These are phyloP conservation scores for Phallusia fumigata DNA, from an alignment of 23 tunicate species.

Conservation along the genomic window DNA sequence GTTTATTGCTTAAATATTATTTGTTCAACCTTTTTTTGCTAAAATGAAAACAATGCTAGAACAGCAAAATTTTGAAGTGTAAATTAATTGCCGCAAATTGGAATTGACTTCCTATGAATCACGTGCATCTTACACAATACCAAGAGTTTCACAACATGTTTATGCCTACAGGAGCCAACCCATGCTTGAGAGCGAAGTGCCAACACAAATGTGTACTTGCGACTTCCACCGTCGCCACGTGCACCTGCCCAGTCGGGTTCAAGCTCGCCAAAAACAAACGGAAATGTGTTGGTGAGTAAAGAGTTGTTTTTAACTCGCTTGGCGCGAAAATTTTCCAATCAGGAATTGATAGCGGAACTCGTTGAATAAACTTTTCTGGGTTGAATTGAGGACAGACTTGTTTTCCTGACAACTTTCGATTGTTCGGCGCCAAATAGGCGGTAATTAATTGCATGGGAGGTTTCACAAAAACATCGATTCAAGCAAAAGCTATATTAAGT, in stretches of 20 bases:
- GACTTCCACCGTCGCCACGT: neutral
- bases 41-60: too few relatives aligned
- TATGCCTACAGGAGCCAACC: neutral
- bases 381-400: neutral
- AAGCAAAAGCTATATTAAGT: too few relatives aligned
- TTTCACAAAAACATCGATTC: too few relatives aligned
- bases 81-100: too few relatives aligned
- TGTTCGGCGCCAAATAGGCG: too few relatives aligned
- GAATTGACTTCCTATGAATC: too few relatives aligned
- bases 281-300: constrained; percentile 13
- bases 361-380: neutral
- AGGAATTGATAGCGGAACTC: too few relatives aligned
- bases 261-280: constrained; percentile 5
- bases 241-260: constrained; percentile 6
- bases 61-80: too few relatives aligned
- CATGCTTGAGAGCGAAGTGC: neutral
- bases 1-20: too few relatives aligned
- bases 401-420: neutral
- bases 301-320: neutral
- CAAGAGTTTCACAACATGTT: neutral
- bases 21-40: too few relatives aligned
- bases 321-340: neutral
- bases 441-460: too few relatives aligned
- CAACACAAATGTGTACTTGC: neutral
- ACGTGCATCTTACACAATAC: too few relatives aligned